phyloP scores from a whole-genome alignment of 2,113 vertebrate genomes.

The Hydrolagus affinis region DNA sequence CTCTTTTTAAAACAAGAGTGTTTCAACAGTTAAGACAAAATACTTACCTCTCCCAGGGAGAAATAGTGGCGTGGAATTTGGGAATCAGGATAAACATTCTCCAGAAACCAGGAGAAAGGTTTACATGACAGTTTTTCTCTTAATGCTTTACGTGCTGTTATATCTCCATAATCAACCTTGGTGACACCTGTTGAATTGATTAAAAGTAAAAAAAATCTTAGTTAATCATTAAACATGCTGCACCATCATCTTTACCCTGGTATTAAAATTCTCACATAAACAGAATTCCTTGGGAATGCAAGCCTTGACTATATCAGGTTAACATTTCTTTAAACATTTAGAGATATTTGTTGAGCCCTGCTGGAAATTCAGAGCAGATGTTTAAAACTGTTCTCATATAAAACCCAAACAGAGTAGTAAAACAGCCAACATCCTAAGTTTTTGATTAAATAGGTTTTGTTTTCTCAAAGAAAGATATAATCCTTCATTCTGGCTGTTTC shows the following conservation, averaged over 20 bases:
- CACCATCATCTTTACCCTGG: not conserved
- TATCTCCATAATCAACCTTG: constrained; percentile 97
- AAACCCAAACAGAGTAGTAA: no score
- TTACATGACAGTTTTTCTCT: constrained; percentile 93
- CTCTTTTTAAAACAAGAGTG: not conserved
- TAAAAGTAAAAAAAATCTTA: constrained; percentile 34
- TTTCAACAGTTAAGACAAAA: not conserved
- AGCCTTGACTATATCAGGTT: not conserved
- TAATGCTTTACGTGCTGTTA: constrained; percentile 71
- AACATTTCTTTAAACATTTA: not conserved
- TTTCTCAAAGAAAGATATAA: not conserved
- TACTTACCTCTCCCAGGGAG: constrained; percentile 89
- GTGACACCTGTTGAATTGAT: constrained; percentile 72
- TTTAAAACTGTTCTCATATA: no score
- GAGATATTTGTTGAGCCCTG: no score
- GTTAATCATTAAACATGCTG: constrained; percentile 17
- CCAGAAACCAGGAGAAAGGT: constrained; percentile 96
- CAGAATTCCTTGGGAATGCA: not conserved
- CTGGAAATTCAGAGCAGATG: no score
- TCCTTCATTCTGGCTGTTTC: not conserved
- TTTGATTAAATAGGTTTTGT: no score
- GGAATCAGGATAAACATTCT: constrained; percentile 95
- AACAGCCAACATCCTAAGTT: no score
- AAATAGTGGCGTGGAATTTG: constrained; percentile 97
- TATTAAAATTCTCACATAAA: not conserved